Evolutionary conservation across 2,888 invertebrate genomes (phyloP).

Genomic region (Meiosimyza platycephala): DNA sequence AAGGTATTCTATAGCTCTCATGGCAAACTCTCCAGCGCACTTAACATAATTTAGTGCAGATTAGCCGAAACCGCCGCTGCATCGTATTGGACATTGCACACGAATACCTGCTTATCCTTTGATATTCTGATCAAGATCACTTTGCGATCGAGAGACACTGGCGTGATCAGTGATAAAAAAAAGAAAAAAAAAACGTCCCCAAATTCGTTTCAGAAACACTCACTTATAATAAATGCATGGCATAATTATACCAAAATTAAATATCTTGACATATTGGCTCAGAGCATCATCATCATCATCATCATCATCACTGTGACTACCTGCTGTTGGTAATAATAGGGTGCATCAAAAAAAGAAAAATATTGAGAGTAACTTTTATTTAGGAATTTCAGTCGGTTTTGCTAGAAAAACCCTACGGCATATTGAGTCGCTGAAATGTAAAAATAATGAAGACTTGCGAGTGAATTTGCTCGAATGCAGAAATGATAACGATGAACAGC

Average conservation of each 20-base stretch:
- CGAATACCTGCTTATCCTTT: background rate
- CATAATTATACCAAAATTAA: constrained; percentile 21
- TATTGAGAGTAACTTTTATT: too few species aligned
- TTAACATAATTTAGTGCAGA: background rate
- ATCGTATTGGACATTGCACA: too few species aligned
- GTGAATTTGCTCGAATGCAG: too few species aligned
- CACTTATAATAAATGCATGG: background rate
- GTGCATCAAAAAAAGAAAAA: background rate
- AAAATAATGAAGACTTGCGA: too few species aligned
- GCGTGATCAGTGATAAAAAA: too few species aligned
- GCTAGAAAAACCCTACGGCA: too few species aligned
- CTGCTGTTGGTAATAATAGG: background rate
- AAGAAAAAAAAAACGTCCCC: too few species aligned
- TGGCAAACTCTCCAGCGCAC: background rate
- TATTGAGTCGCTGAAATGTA: too few species aligned
- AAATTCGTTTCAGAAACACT: too few species aligned
- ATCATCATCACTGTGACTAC: background rate
- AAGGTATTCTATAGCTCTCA: background rate
- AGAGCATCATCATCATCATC: too few species aligned
- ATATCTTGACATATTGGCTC: constrained; percentile 5
- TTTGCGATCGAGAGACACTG: background rate
- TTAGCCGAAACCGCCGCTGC: background rate
- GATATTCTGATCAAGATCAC: background rate
- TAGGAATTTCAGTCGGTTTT: too few species aligned
- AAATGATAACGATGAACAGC: too few species aligned